Conservation (phyloP, 2,888 invertebrate genomes). For the Papilio gigon region DNA sequence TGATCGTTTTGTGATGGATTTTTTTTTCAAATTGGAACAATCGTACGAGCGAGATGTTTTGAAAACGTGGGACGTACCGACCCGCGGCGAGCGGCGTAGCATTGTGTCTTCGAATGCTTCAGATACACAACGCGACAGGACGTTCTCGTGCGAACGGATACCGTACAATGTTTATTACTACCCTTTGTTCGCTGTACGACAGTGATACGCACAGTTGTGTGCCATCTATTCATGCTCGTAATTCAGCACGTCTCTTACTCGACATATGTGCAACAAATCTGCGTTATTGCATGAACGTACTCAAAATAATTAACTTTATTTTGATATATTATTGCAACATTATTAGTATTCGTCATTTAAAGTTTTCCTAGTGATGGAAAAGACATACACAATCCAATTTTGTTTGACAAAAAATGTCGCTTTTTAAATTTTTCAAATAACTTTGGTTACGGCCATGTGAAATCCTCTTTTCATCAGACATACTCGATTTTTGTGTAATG, state of each 20-base stretch:
- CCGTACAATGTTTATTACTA: conserved; percentile 35
- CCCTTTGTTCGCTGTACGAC: conserved; percentile 32
- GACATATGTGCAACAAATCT: no score
- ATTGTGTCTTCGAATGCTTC: conserved; percentile 66
- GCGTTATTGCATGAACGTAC: no score
- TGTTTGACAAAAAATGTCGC: no score
- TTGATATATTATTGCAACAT: no score
- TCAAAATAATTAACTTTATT: no score
- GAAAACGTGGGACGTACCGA: conserved; percentile 70
- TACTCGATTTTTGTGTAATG: no score
- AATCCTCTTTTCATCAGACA: no score
- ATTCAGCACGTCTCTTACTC: not conserved
- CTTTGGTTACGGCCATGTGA: no score
- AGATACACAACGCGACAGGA: conserved; percentile 57
- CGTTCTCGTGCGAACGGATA: conserved; percentile 70
- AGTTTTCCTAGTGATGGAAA: no score
- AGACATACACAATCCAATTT: no score
- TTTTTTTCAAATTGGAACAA: conserved; percentile 76
- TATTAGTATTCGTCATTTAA: no score
- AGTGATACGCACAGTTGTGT: not conserved
- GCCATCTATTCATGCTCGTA: not conserved
- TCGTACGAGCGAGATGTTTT: conserved; percentile 72
- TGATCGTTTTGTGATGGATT: conserved; percentile 76
- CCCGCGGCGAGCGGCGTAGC: conserved; percentile 61
- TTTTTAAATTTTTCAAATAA: no score